A percentile compares a stretch with the other conserved stretches of the same genome.
Conservation (phyloP, 2,888 invertebrate species). For the Hoplodrina ambigua region DNA sequence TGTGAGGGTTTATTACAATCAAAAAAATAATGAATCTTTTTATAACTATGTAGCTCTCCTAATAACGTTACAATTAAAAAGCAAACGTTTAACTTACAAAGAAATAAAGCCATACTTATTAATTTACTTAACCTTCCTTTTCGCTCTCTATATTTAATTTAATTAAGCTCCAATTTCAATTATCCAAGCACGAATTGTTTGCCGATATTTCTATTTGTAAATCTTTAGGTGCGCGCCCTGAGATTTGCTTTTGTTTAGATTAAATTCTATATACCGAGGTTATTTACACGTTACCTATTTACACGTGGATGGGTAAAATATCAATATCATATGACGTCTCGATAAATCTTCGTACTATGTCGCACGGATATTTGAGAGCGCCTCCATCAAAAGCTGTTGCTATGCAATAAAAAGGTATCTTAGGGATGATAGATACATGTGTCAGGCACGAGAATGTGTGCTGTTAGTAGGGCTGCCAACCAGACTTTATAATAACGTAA, state of each 20-base stretch:
- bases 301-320: constrained; percentile 18
- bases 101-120: constrained; percentile 5
- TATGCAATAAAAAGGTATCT: background rate
- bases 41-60: too few species aligned
- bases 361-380: constrained; percentile 24
- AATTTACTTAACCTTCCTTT: constrained; percentile 12
- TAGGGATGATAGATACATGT: background rate
- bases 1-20: background rate
- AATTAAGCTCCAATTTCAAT: constrained; percentile 40
- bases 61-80: background rate
- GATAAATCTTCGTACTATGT: constrained; percentile 4
- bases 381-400: background rate
- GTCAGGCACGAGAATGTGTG: background rate
- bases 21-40: constrained; percentile 1
- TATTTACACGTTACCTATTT: constrained; percentile 34
- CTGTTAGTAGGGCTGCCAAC: too few species aligned
- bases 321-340: constrained; percentile 14
- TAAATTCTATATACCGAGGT: constrained; percentile 18
- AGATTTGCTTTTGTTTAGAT: constrained; percentile 43
- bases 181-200: constrained; percentile 37
- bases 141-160: constrained; percentile 35
- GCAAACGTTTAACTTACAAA: background rate
- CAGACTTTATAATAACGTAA: too few species aligned
- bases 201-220: constrained; percentile 42
- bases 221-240: constrained; percentile 17